phyloP scores from a whole-genome alignment of 2,113 vertebrate genomes.

The Machaerirhynchus nigripectus region DNA sequence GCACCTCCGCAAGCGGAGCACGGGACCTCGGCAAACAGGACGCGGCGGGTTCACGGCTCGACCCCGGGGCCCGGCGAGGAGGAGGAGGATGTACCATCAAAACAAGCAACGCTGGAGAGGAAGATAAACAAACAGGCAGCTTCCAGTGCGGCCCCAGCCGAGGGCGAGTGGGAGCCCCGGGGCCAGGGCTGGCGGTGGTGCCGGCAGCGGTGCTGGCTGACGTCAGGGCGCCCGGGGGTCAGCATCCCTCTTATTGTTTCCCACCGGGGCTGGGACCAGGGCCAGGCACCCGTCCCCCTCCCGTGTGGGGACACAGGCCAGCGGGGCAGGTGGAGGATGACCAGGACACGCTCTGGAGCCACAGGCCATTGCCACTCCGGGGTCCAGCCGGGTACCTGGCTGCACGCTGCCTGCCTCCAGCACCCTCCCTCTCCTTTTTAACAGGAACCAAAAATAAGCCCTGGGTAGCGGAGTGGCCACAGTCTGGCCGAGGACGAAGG shows the following conservation, averaged over 20 bases:
- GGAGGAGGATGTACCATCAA: constrained; percentile 80
- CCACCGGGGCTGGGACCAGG: not conserved
- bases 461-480: not conserved
- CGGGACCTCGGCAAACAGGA: constrained; percentile 76
- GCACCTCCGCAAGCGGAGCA: not conserved
- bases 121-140: constrained; percentile 77
- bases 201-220: constrained; percentile 5
- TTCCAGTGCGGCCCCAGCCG: constrained; percentile 36
- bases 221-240: constrained; percentile 62
- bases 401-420: not conserved
- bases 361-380: accelerated
- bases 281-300: not conserved
- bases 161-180: constrained; percentile 15
- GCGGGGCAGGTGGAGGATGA: not conserved
- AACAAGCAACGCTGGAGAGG: constrained; percentile 75
- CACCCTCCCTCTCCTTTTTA: not conserved
- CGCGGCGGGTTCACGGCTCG: constrained; percentile 71
- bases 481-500: not conserved
- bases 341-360: accelerated
- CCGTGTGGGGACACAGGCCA: not conserved
- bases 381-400: not conserved
- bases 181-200: not conserved
- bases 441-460: not conserved
- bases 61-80: constrained; percentile 46
- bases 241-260: constrained; percentile 58